Percentiles rank a stretch among this genome's conserved stretches.
Conservation (phyloP, 2,113 vertebrate species). For the Microtus pennsylvanicus region DNA sequence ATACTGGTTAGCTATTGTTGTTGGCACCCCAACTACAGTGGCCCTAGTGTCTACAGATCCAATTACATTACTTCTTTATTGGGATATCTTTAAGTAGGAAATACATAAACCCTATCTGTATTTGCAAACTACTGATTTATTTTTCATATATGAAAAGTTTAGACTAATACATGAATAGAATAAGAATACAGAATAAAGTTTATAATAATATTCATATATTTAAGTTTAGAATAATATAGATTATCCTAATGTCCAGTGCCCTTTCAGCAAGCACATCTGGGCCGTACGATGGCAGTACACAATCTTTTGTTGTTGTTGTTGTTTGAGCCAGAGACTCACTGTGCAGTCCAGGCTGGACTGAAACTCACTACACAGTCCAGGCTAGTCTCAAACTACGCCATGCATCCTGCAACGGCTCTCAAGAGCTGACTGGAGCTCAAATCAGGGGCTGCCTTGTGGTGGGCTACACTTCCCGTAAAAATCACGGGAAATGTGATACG, state of each 20-base stretch:
- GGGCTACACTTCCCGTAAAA: neutral
- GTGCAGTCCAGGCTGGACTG: neutral
- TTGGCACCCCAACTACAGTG: neutral
- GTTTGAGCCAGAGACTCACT: neutral
- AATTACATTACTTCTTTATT: constrained; percentile 28
- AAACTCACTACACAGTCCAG: neutral
- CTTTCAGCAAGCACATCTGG: neutral
- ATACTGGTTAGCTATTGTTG: neutral
- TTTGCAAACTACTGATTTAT: neutral
- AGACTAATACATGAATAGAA: neutral
- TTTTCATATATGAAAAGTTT: constrained; percentile 38
- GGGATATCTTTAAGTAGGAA: neutral
- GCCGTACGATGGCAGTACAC: no score
- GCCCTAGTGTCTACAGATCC: neutral
- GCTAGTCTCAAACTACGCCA: neutral
- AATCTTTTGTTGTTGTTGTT: neutral
- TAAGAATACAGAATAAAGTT: no score
- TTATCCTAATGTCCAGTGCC: neutral
- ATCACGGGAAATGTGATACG: neutral
- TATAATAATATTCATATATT: neutral
- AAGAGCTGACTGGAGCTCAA: neutral
- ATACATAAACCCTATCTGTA: constrained; percentile 38
- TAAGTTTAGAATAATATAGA: constrained; percentile 19
- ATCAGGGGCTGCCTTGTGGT: neutral
- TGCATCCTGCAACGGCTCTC: neutral